Evolutionary conservation across 2,113 vertebrate species (phyloP).

Genomic region (Oryzias celebensis): DNA sequence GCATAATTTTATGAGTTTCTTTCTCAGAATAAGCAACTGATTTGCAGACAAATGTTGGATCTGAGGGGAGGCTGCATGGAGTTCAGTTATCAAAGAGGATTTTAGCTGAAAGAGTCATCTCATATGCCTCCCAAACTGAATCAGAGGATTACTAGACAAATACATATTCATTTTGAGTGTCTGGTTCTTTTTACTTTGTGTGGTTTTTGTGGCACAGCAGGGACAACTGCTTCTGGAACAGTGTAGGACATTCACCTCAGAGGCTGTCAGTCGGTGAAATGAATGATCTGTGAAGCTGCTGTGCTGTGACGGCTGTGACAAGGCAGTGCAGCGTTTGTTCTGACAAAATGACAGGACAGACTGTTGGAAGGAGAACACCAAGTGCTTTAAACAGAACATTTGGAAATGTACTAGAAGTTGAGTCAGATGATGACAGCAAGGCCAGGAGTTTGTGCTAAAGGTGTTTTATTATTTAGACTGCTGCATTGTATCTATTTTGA

Average conservation of each 20-base stretch:
- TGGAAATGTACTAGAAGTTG: slow-evolving; percentile 26
- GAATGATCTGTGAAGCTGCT: slow-evolving; percentile 39
- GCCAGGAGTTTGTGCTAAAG: slow-evolving; percentile 8
- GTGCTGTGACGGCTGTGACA: slow-evolving; percentile 44
- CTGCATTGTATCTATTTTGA: not conserved
- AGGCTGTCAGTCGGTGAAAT: slow-evolving; percentile 22
- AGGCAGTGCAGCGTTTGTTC: slow-evolving; percentile 35
- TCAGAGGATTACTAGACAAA: too few relatives aligned
- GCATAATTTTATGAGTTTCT: too few relatives aligned
- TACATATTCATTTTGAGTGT: too few relatives aligned
- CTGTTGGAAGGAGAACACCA: slow-evolving; percentile 26
- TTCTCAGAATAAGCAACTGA: too few relatives aligned
- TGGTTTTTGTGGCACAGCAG: too few relatives aligned
- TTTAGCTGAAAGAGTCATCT: too few relatives aligned
- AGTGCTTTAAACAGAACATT: slow-evolving; percentile 12
- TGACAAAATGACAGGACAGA: slow-evolving; percentile 46
- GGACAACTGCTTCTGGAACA: slow-evolving; percentile 3
- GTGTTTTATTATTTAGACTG: slow-evolving; percentile 36
- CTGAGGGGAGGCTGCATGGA: too few relatives aligned
- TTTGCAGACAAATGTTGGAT: too few relatives aligned
- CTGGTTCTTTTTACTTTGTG: too few relatives aligned
- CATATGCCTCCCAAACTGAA: too few relatives aligned
- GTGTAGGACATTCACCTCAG: slow-evolving; percentile 29
- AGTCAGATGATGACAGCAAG: slow-evolving; percentile 38
- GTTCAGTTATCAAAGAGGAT: too few relatives aligned